Conservation (phyloP, 2,113 vertebrate genomes). For the Anarhynchus alexandrinus region DNA sequence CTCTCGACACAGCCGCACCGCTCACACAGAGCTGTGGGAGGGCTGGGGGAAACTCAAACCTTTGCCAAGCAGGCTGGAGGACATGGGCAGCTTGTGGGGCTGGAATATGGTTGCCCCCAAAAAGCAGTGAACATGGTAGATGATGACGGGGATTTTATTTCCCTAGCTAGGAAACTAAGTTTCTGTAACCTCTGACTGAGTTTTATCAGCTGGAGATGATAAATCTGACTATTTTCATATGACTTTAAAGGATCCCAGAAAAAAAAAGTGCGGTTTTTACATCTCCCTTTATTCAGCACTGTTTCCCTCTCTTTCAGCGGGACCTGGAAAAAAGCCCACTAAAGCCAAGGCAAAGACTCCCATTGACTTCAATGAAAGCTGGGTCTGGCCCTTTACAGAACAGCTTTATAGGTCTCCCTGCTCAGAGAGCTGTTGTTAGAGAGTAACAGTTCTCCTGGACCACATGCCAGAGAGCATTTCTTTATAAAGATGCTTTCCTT, state of each 20-base stretch:
- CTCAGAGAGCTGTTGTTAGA: not conserved
- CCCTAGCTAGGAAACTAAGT: not conserved
- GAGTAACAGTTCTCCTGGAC: not conserved
- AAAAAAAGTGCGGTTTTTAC: not conserved
- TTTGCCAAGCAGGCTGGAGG: not conserved
- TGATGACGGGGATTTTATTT: not conserved
- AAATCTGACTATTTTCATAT: not conserved
- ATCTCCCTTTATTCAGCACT: not conserved
- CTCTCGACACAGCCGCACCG: not conserved
- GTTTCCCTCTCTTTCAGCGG: not conserved
- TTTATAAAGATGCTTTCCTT: slow-evolving; percentile 13
- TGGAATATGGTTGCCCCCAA: not conserved
- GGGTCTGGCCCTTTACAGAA: not conserved
- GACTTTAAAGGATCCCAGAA: not conserved
- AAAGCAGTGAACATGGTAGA: rapidly evolving
- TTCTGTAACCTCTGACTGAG: not conserved
- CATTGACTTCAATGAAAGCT: not conserved
- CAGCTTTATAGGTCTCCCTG: not conserved
- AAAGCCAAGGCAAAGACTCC: not conserved
- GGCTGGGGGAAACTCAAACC: not conserved
- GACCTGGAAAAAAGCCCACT: not conserved
- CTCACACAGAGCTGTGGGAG: rapidly evolving
- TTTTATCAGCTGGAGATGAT: slow-evolving; percentile 1
- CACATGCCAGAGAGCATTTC: not conserved
- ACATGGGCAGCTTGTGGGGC: not conserved